Conservation (phyloP, 2,797 vertebrate species). For the Erpetoichthys calabaricus region DNA sequence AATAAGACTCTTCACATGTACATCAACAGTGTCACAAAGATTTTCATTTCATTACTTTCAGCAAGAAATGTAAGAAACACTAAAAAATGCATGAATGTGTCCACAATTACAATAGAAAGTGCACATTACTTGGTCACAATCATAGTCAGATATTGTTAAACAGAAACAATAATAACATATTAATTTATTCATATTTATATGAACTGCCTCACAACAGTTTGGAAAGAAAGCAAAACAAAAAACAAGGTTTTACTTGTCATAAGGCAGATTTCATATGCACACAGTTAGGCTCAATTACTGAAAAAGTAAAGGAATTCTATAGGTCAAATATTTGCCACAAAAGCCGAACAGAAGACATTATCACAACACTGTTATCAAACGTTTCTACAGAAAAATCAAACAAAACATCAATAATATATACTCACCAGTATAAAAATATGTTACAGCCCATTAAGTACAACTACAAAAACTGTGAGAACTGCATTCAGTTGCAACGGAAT, state of each 20-base stretch:
- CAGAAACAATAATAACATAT: slow-evolving; percentile 28
- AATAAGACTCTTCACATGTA: slow-evolving; percentile 63
- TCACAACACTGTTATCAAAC: slow-evolving; percentile 51
- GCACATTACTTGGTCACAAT: slow-evolving; percentile 73
- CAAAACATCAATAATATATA: slow-evolving; percentile 47
- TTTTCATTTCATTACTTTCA: slow-evolving; percentile 53
- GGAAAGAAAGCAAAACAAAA: slow-evolving; percentile 31
- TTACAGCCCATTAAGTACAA: slow-evolving; percentile 33
- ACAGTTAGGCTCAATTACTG: slow-evolving; percentile 23
- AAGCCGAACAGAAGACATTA: slow-evolving; percentile 29
- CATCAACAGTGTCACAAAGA: slow-evolving; percentile 77
- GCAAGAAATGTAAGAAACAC: slow-evolving; percentile 65
- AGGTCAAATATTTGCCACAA: slow-evolving; percentile 8
- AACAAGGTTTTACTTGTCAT: slow-evolving; percentile 62
- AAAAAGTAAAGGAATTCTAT: slow-evolving; percentile 7
- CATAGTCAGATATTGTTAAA: slow-evolving; percentile 71
- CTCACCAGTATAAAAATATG: slow-evolving; percentile 51
- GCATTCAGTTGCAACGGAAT: slow-evolving; percentile 40
- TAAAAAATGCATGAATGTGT: slow-evolving; percentile 69
- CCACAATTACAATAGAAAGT: slow-evolving; percentile 72
- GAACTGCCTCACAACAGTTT: slow-evolving; percentile 8
- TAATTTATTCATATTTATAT: slow-evolving; percentile 12
- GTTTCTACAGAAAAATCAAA: slow-evolving; percentile 41
- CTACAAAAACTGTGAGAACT: slow-evolving; percentile 43
- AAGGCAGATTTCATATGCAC: slow-evolving; percentile 71